Evolutionary conservation across 1,140 invertebrate species (phyloP), one percentile per base, ranked within the genome.

Genomic region (Cecropterus lyciades): DNA sequence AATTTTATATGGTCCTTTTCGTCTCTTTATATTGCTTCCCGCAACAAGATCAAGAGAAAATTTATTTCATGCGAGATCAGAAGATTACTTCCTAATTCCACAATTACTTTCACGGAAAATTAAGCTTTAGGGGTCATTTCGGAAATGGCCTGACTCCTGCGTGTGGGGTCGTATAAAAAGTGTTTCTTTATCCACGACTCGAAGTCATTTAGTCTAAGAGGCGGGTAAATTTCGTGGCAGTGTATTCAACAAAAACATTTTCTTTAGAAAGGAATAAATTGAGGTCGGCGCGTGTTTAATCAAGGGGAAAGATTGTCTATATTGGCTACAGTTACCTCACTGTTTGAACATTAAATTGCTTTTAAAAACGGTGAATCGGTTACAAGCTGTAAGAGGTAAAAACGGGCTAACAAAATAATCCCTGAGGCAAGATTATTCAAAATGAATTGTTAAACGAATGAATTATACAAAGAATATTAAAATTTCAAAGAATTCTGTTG

Each of bases 101-200:
- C 33, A 51, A 62, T 62, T 62, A 62, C 59, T 51, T 62, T 62
- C 9, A 62, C 46, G 46, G 27, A 51, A 17, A 51, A 62, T 51
- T 40, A 42, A 51, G 15, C 30, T 51, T 40, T 45, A 42, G 48
- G 24, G 57, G 45, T 49, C 57, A 49, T 49, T 14, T 20, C 11
- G 27, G 46, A 49, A 49, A 49, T 62, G 33, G 37, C 27, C 46
- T 40, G 59, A 40, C 33, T 62, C 30, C 30, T 51, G 9, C 42
- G 13, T 43, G 33, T 62, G 17, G 24, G 45, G 15, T 51, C 33
- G 45, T 24, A 42, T 56, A 51, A 49, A 51, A 48, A 27, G 14
- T 60, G 11, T 33, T 33, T 11, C 33, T 40, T 62, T 51, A 49
- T 37, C 11, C 16, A 24, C 30, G 15, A 40, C 37, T 40, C n/a